Evolutionary conservation across 2,888 invertebrate genomes (phyloP).

Genomic region (Acanthosepion pharaonis): DNA sequence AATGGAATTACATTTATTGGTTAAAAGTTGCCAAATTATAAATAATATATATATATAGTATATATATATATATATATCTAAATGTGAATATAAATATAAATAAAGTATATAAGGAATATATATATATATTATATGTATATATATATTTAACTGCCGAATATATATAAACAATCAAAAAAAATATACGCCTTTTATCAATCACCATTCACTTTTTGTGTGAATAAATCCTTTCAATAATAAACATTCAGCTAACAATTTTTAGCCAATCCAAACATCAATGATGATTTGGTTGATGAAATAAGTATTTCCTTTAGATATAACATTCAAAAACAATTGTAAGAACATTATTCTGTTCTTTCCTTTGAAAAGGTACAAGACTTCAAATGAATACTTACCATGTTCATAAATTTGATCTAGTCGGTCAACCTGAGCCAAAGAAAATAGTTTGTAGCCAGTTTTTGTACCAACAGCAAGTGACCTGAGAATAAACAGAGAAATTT

Average conservation of each 20-base stretch:
- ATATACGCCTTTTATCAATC: no score
- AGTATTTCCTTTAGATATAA: no score
- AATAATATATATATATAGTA: no score
- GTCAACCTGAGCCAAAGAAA: conserved; percentile 85
- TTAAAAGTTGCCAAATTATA: no score
- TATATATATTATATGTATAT: no score
- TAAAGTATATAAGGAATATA: no score
- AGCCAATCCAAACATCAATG: background rate
- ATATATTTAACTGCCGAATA: no score
- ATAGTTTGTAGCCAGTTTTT: conserved; percentile 91
- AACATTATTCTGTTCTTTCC: background rate
- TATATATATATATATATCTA: no score
- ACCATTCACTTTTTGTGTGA: no score
- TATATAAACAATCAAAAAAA: no score
- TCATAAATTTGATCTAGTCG: conserved; percentile 91
- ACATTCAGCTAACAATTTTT: background rate
- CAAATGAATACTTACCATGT: conserved; percentile 79
- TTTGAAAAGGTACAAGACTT: background rate
- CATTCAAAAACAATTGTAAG: background rate
- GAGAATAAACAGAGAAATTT: conserved; percentile 55
- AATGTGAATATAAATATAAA: no score
- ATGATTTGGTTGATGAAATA: background rate
- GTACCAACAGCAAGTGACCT: conserved; percentile 92
- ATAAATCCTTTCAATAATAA: background rate
- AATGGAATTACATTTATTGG: no score